Conservation (phyloP, 2,113 vertebrate genomes). For the Sardina pilchardus region DNA sequence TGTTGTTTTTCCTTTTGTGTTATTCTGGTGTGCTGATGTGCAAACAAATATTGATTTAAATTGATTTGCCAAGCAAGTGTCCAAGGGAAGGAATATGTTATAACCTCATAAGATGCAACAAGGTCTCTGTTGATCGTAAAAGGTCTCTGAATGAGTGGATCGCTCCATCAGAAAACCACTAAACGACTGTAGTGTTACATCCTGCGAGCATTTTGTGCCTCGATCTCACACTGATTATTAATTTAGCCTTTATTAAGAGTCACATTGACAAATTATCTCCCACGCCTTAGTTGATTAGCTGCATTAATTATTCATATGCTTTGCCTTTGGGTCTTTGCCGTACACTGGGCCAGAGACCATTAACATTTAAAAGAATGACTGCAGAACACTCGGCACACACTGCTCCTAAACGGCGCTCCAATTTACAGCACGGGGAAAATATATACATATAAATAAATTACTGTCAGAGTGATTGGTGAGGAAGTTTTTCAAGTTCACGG, state of each 20-base stretch:
- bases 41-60: too few species aligned
- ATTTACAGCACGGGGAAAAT: not conserved
- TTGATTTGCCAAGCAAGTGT: not conserved
- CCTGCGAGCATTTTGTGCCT: not conserved
- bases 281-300: slow-evolving; percentile 2
- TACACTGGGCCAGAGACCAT: not conserved
- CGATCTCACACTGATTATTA: not conserved
- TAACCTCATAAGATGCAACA: not conserved
- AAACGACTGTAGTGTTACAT: not conserved
- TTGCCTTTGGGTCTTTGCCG: not conserved
- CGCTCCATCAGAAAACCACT: not conserved
- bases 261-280: slow-evolving; percentile 10
- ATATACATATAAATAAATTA: not conserved
- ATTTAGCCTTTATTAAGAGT: slow-evolving; percentile 17
- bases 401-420: not conserved
- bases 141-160: not conserved
- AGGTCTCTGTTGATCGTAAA: not conserved
- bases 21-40: too few species aligned
- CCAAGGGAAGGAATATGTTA: not conserved
- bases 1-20: too few species aligned
- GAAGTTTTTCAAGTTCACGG: not conserved
- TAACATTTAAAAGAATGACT: slow-evolving; percentile 11
- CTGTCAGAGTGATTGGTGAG: not conserved
- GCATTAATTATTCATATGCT: slow-evolving; percentile 1
- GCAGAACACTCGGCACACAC: not conserved